Base-by-base conservation (phyloP, 2,888 invertebrate genomes). In the Agrotis ipsilon region DNA sequence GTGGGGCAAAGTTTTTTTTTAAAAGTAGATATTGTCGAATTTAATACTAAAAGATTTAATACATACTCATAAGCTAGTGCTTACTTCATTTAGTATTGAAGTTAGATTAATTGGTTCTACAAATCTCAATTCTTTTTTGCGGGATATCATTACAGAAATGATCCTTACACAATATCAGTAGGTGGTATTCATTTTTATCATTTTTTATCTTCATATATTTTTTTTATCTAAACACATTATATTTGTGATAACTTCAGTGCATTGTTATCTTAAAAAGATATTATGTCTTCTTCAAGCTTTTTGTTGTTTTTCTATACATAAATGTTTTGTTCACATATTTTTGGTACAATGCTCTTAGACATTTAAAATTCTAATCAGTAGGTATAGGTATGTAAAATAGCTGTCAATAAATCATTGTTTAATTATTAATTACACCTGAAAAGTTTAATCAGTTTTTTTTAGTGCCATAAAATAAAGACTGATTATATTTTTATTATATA, bases 121-220 rank as follows among this genome's bases (percentile, higher is more conserved):
- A 39, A 2, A 11, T 39, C 9, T 2, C 11, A 1, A 39, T 32
- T 32, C 0, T 32, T 39, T 39, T 39, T 39, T 39, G 39, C 39
- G 11, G 11, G 39, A 39, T 11, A 39, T 11, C 11, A 39, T 39
- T 39, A 39, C 39, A 39, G 9, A 39, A 39, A 39, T 1, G 9
- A 39, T 39, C 9, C 39, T 1, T 11, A 39, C 39, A 39, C 39
- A 32, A 32, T 16, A 46, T 32, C 7, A 32, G 32, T 32, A 32
- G 32, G 6, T 32, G 32, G 57, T 13, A 27, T 39, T 19, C 2
- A 16, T 16, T 16, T 16, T 27, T 48, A 48, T 60, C 19, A 27
- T 19, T 46, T 62, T 61, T 39, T 61, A 66, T 66, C 62, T 57
- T 52, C n/a, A n/a, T 57, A 24, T 13, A 49, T 49, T 21, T n/a